phyloP scores from a whole-genome alignment of 1,140 invertebrate genomes.

The Cylas formicarius region DNA sequence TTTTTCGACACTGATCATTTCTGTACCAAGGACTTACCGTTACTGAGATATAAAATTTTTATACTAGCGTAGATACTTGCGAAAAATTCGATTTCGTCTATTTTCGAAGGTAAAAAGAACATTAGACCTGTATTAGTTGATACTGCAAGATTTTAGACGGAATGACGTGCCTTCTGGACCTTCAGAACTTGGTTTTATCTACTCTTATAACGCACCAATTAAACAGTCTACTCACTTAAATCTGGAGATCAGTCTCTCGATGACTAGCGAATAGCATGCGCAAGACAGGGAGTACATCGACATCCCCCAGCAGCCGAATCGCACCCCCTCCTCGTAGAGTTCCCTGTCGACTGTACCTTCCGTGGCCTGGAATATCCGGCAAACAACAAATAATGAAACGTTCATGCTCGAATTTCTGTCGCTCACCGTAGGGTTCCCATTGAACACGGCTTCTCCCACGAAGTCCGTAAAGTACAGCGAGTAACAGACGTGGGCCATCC shows the following conservation, averaged over 20 bases:
- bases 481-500: constrained; percentile 97
- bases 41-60: too few relatives aligned
- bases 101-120: constrained; percentile 8
- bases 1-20: too few relatives aligned
- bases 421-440: constrained; percentile 76
- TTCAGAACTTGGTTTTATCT: too few relatives aligned
- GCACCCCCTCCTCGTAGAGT: constrained; percentile 82
- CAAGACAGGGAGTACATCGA: constrained; percentile 92
- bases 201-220: too few relatives aligned
- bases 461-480: constrained; percentile 97
- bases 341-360: constrained; percentile 54
- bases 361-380: constrained; percentile 59
- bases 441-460: constrained; percentile 91
- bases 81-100: constrained; percentile 1
- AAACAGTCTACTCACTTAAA: constrained; percentile 60
- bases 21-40: too few relatives aligned
- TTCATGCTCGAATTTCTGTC: too few relatives aligned
- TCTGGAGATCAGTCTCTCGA: constrained; percentile 78
- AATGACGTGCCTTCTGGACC: too few relatives aligned
- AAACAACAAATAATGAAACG: background rate
- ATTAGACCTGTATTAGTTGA: background rate
- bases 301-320: constrained; percentile 96
- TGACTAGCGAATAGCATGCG: constrained; percentile 82
- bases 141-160: too few relatives aligned
- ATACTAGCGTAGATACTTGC: too few relatives aligned